Percentiles rank a stretch among this genome's conserved stretches.
Conservation (phyloP, 2,113 vertebrate species). For the Anolis carolinensis region DNA sequence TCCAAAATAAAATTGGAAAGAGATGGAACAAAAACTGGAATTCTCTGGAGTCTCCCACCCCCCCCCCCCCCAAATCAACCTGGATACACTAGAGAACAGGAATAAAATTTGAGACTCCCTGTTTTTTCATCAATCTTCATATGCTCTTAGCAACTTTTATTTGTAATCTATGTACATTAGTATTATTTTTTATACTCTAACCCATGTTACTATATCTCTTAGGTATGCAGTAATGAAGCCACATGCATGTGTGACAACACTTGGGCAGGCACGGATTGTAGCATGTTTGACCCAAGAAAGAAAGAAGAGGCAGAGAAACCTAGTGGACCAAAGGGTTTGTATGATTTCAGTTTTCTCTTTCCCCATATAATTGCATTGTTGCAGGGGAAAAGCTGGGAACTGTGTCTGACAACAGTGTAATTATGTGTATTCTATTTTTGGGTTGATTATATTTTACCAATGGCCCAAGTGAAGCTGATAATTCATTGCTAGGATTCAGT, state of each 20-base stretch:
- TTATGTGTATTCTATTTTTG: constrained; percentile 39
- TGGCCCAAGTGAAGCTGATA: too few species aligned
- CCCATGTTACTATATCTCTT: constrained; percentile 36
- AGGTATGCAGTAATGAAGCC: constrained; percentile 98
- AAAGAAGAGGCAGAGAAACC: constrained; percentile 80
- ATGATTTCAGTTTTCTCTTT: constrained; percentile 74
- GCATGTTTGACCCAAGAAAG: constrained; percentile 92
- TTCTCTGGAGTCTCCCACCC: too few species aligned
- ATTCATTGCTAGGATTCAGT: too few species aligned
- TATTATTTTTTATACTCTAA: constrained; percentile 12
- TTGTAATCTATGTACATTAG: background rate
- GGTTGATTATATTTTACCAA: background rate
- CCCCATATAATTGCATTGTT: constrained; percentile 3
- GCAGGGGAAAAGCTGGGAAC: constrained; percentile 9
- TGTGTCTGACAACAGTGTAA: constrained; percentile 19
- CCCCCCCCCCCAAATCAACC: too few species aligned
- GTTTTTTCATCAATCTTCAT: too few species aligned
- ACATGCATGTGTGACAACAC: constrained; percentile 94
- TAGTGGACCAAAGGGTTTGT: constrained; percentile 96
- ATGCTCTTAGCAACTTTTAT: background rate
- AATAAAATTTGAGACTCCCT: too few species aligned
- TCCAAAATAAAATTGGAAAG: too few species aligned
- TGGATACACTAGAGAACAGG: too few species aligned
- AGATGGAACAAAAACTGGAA: too few species aligned
- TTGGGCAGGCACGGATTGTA: constrained; percentile 98